These are phyloP conservation scores for Gouania willdenowi DNA, from an alignment of 2,797 vertebrate species.

Conservation along the genomic window DNA sequence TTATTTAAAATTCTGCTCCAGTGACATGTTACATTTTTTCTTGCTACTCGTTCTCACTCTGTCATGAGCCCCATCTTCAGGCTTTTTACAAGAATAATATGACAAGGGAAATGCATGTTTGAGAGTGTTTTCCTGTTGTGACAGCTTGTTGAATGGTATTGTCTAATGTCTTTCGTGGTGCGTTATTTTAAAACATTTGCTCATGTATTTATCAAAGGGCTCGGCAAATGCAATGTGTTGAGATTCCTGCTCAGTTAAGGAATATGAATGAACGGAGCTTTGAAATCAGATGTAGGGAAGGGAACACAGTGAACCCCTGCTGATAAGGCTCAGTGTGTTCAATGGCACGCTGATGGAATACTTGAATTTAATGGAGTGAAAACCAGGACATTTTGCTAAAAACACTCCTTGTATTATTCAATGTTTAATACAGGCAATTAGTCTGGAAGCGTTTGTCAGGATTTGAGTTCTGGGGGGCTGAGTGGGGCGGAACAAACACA, in stretches of 20 bases:
- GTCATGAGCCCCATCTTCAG: conserved; percentile 54
- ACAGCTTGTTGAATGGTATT: conserved; percentile 40
- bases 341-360: not conserved
- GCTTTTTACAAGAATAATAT: conserved; percentile 48
- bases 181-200: conserved; percentile 48
- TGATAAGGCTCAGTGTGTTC: not conserved
- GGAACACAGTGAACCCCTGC: conserved; percentile 7
- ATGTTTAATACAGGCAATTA: no score
- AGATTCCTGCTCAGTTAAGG: conserved; percentile 25
- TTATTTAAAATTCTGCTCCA: conserved; percentile 71
- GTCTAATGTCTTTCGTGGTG: conserved; percentile 41
- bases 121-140: conserved; percentile 20
- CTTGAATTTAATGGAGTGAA: no score
- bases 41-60: conserved; percentile 52
- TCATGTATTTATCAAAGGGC: conserved; percentile 30
- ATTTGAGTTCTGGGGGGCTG: no score
- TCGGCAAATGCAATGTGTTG: conserved; percentile 27
- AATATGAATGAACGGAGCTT: conserved; percentile 27
- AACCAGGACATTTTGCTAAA: no score
- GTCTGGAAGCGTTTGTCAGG: no score
- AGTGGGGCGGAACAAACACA: no score
- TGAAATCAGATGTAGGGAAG: conserved; percentile 26
- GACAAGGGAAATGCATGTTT: conserved; percentile 26
- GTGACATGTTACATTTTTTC: conserved; percentile 52
- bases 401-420: no score